These are phyloP conservation scores for Schizopygopsis malacanthus DNA, from an alignment of 2,797 vertebrate genomes.

Conservation along the genomic window DNA sequence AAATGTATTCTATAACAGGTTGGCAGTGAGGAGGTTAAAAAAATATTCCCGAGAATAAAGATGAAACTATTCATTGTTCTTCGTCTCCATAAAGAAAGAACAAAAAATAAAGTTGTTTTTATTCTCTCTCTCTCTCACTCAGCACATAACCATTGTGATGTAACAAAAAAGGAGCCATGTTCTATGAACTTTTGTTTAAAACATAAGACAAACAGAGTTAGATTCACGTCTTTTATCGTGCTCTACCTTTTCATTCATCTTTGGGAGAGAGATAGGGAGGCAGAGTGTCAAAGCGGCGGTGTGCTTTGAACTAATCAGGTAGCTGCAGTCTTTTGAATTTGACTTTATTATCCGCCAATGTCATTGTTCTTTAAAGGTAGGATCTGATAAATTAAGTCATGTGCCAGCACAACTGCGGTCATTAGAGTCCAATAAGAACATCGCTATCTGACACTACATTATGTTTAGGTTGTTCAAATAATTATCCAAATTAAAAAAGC, in stretches of 20 bases:
- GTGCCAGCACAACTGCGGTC: slow-evolving; percentile 33
- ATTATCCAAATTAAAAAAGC: slow-evolving; percentile 64
- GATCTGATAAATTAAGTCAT: slow-evolving; percentile 60
- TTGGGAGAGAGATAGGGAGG: slow-evolving; percentile 40
- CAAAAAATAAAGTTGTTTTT: slow-evolving; percentile 42
- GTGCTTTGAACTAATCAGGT: slow-evolving; percentile 73
- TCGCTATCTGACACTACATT: slow-evolving; percentile 59
- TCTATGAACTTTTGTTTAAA: slow-evolving; percentile 70
- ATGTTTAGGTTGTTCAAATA: slow-evolving; percentile 64
- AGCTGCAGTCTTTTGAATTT: slow-evolving; percentile 68
- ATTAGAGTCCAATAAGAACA: slow-evolving; percentile 57
- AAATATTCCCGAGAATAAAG: slow-evolving; percentile 43
- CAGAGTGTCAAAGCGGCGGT: slow-evolving; percentile 64
- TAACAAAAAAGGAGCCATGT: slow-evolving; percentile 69
- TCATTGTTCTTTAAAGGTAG: slow-evolving; percentile 57
- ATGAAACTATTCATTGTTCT: slow-evolving; percentile 58
- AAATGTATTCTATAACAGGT: slow-evolving; percentile 70
- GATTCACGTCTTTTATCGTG: slow-evolving; percentile 67
- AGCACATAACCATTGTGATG: slow-evolving; percentile 56
- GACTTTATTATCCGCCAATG: slow-evolving; percentile 64
- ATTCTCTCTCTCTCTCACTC: slow-evolving; percentile 28
- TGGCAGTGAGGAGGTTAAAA: slow-evolving; percentile 60
- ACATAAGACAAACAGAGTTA: slow-evolving; percentile 70
- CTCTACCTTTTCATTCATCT: slow-evolving; percentile 37
- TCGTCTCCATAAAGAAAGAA: slow-evolving; percentile 62